These are phyloP conservation scores for Scotopteryx bipunctaria DNA, from an alignment of 2,888 invertebrate genomes.

Conservation along the genomic window DNA sequence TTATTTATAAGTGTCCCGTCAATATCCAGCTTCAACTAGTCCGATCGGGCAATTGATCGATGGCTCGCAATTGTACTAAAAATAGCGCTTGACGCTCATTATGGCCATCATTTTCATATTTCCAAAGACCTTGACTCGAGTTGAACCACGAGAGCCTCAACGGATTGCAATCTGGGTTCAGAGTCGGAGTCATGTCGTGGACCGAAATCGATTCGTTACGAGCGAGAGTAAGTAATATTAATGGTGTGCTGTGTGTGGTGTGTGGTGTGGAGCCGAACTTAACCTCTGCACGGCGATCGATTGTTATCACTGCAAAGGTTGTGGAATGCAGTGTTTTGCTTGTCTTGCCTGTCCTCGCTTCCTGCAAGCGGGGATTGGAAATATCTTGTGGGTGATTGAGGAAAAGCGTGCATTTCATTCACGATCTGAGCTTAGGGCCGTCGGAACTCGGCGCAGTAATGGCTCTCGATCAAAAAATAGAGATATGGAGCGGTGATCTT, in stretches of 20 bases:
- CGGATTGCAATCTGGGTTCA: slow-evolving; percentile 13
- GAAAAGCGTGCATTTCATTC: slow-evolving; percentile 28
- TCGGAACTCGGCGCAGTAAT: slow-evolving; percentile 35
- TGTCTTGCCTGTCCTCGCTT: slow-evolving; percentile 20
- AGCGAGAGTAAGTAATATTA: slow-evolving; percentile 17
- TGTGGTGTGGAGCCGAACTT: slow-evolving; percentile 24
- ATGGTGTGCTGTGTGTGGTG: too few species aligned
- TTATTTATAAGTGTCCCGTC: slow-evolving; percentile 37
- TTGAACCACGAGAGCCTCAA: slow-evolving; percentile 10
- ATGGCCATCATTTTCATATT: slow-evolving; percentile 10
- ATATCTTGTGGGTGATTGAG: slow-evolving; percentile 24
- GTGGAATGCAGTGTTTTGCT: slow-evolving; percentile 39
- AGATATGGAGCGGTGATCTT: slow-evolving; percentile 48
- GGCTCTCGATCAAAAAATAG: slow-evolving; percentile 39
- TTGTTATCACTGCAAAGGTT: slow-evolving; percentile 35
- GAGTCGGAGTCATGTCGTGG: slow-evolving; percentile 16
- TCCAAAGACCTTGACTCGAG: slow-evolving; percentile 17
- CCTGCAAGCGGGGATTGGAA: slow-evolving; percentile 20
- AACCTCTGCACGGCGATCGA: slow-evolving; percentile 38
- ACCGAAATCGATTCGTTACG: slow-evolving; percentile 35
- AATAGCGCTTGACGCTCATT: slow-evolving; percentile 18
- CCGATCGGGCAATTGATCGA: slow-evolving; percentile 29
- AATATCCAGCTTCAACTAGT: slow-evolving; percentile 24
- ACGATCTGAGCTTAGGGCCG: slow-evolving; percentile 11
- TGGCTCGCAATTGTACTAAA: slow-evolving; percentile 11